Evolutionary conservation across 2,888 invertebrate species (phyloP), one percentile per base, ranked within the genome.

Genomic region (Tyria jacobaeae): DNA sequence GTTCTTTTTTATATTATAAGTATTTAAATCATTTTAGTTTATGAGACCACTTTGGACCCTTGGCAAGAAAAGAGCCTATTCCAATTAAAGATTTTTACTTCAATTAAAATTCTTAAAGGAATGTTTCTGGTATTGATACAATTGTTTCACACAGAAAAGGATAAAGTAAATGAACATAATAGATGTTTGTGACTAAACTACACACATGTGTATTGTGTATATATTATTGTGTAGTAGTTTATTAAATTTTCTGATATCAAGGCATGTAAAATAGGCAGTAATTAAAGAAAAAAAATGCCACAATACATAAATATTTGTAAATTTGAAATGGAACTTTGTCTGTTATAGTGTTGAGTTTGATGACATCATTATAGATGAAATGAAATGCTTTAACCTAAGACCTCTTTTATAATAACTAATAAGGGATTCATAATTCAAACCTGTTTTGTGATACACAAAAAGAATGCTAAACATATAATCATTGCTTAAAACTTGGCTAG

Each of bases 381-480:
- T 80, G 82, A n/a, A n/a, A n/a, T n/a, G 68, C 86, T 87, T 66
- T 88, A 87, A 87, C 83, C 84, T 72, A 67, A 80, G 80, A 70
- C 80, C 82, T 86, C 86, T 82, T 82, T 69, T 78, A 70, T 64
- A 75, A 72, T 68, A 77, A 66, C 63, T 24, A n/a, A 21, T 21
- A 21, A 44, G 10, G 41, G 24, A 73, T 75, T 61, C 65, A 60
- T 71, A 61, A 68, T 64, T 64, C 69, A 75, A 81, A 83, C 85
- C 76, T 58, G 86, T 85, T 86, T 60, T 60, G 50, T 70, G 57
- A 64, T 60, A 48, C 39, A 52, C n/a, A n/a, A n/a, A n/a, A n/a
- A n/a, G n/a, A n/a, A n/a, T n/a, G n/a, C n/a, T n/a, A n/a, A n/a
- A n/a, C n/a, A n/a, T n/a, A n/a, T n/a, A n/a, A n/a, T n/a, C n/a